A percentile compares a stretch with the other conserved stretches of the same genome.
Conservation (phyloP, 2,113 vertebrate genomes). For the Dicrurus megarhynchus region DNA sequence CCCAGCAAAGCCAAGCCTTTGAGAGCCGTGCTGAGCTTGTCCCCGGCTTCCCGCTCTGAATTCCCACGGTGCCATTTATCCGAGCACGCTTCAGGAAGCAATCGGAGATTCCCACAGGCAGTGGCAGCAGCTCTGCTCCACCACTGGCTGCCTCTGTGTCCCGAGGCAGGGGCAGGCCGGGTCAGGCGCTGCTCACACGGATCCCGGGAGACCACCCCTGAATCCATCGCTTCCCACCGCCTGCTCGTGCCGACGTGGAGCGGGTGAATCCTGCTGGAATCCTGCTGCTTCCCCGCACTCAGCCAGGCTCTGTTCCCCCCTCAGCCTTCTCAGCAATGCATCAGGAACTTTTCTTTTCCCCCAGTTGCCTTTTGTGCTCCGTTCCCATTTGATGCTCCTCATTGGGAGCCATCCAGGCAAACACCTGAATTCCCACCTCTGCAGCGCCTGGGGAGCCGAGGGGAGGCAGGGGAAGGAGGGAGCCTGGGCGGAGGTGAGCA, state of each 20-base stretch:
- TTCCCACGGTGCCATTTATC: not conserved
- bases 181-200: not conserved
- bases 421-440: not conserved
- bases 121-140: not conserved
- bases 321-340: not conserved
- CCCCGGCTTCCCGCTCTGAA: not conserved
- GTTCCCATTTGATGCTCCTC: not conserved
- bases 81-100: not conserved
- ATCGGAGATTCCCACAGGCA: constrained; percentile 4
- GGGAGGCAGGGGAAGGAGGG: not conserved
- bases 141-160: not conserved
- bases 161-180: not conserved
- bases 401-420: not conserved
- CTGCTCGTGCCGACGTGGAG: accelerated
- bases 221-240: not conserved
- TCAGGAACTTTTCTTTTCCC: not conserved
- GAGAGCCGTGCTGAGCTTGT: not conserved
- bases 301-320: not conserved
- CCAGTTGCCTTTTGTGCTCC: not conserved
- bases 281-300: not conserved
- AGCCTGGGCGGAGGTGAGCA: not conserved
- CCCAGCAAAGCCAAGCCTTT: not conserved
- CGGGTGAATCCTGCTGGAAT: not conserved
- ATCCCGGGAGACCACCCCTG: not conserved
- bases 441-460: not conserved